Base-by-base conservation (phyloP, 2,888 invertebrate species). In the Aphrophora alni region DNA sequence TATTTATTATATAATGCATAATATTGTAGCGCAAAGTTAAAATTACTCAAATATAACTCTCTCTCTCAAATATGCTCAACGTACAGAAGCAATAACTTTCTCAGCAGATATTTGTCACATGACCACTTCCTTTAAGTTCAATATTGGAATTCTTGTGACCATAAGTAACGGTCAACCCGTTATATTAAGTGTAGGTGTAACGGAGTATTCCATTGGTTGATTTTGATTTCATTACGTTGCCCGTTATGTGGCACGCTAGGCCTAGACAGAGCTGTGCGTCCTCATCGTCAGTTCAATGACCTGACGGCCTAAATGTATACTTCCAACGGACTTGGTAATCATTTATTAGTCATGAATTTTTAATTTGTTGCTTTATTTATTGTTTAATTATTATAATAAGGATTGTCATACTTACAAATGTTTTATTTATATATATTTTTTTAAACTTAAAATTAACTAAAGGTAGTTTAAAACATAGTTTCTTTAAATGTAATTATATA, bases 251-350 rank as follows among this genome's bases (percentile, higher is more conserved):
- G 70, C 27, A 44, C 75, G 59, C 59, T 28, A 78, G 78, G 74
- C 74, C 33, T 72, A 68, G 81, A 38, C 77, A 38, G 77, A 74
- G 44, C 77, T 27, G 77, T 77, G 76, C 75, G 69, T 76, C 75
- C 76, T 77, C 72, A 72, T 25, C 70, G n/a, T 69, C 12, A 72
- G 80, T 71, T 80, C 77, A 77, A 38, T 21, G 77, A 80, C 71
- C 80, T 73, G 59, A 25, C 76, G 80, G 76, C 80, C 80, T 80
- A 76, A 72, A 76, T 80, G 72, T 44, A 72, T 38, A 74, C 33
- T 44, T 44, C 0, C 59, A 17, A 8, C 51, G 68, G 77, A 21
- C 14, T 14, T 24, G 1, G 33, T 33, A 33, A 33, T 5, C 44
- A 14, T 44, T 44, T 44, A 44, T 14, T 44, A 5, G 44, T 44